phyloP scores from a whole-genome alignment of 2,888 invertebrate species.

The Spatulosminthurus flaviceps region DNA sequence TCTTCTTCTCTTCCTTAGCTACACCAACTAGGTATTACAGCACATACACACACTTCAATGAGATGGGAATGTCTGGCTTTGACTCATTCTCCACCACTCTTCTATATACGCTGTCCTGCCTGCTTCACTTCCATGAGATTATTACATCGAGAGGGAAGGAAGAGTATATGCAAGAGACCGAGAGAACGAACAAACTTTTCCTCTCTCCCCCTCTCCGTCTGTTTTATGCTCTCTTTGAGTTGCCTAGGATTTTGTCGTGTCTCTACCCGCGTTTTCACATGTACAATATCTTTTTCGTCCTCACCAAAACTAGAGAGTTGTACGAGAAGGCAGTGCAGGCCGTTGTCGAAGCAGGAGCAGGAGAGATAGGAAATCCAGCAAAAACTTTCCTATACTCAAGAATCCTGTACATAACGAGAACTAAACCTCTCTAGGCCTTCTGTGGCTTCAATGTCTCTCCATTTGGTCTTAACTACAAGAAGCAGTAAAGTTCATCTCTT shows the following conservation, averaged over 20 bases:
- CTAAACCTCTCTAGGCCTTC: neutral
- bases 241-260: constrained; percentile 31
- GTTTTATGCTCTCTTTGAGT: constrained; percentile 37
- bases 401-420: neutral
- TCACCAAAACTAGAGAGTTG: no score
- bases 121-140: constrained; percentile 18
- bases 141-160: constrained; percentile 2
- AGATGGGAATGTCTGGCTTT: constrained; percentile 40
- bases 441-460: neutral
- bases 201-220: constrained; percentile 32
- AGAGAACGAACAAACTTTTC: constrained; percentile 38
- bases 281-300: constrained; percentile 19
- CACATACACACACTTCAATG: constrained; percentile 19
- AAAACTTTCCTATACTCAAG: neutral
- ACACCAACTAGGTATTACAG: neutral
- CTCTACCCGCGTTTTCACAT: constrained; percentile 25
- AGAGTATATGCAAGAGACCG: constrained; percentile 30
- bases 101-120: neutral
- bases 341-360: neutral
- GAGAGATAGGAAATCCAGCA: neutral
- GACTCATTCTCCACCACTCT: constrained; percentile 16
- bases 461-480: neutral
- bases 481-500: constrained; percentile 19
- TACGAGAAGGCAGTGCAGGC: no score
- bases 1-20: neutral